Evolutionary conservation across 2,797 vertebrate species (phyloP).

Genomic region (Oryzias dopingdopingensis): DNA sequence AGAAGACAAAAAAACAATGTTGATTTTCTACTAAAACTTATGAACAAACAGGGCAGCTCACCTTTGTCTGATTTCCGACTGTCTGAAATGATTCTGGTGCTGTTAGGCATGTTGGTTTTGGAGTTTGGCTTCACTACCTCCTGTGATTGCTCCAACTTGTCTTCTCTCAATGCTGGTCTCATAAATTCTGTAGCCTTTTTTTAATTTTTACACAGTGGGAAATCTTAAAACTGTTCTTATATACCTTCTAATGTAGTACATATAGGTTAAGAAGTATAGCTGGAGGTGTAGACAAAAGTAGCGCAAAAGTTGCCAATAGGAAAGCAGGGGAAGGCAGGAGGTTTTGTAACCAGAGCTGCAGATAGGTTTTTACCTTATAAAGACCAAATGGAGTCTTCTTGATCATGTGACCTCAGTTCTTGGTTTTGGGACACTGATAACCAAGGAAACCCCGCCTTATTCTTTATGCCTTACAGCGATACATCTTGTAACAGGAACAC

Average conservation of each 20-base stretch:
- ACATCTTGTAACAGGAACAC: constrained; percentile 14
- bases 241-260: constrained; percentile 49
- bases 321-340: constrained; percentile 13
- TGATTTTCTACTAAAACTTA: too few relatives aligned
- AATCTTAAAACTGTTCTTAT: constrained; percentile 45
- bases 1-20: background rate
- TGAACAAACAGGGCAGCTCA: constrained; percentile 29
- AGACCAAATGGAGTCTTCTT: constrained; percentile 35
- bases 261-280: constrained; percentile 12
- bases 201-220: constrained; percentile 11
- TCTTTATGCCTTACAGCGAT: constrained; percentile 1
- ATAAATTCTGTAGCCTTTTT: constrained; percentile 15
- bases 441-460: constrained; percentile 24
- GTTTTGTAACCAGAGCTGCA: constrained; percentile 44
- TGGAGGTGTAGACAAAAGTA: constrained; percentile 21
- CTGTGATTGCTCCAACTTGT: constrained; percentile 9
- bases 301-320: constrained; percentile 28
- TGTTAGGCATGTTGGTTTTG: constrained; percentile 56
- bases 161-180: constrained; percentile 16
- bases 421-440: constrained; percentile 14
- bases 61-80: constrained; percentile 52
- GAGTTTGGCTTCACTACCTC: background rate
- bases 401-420: background rate
- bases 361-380: constrained; percentile 63
- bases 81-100: constrained; percentile 52